These are phyloP conservation scores for Desoria tigrina DNA, from an alignment of 2,888 invertebrate genomes.

Conservation along the genomic window DNA sequence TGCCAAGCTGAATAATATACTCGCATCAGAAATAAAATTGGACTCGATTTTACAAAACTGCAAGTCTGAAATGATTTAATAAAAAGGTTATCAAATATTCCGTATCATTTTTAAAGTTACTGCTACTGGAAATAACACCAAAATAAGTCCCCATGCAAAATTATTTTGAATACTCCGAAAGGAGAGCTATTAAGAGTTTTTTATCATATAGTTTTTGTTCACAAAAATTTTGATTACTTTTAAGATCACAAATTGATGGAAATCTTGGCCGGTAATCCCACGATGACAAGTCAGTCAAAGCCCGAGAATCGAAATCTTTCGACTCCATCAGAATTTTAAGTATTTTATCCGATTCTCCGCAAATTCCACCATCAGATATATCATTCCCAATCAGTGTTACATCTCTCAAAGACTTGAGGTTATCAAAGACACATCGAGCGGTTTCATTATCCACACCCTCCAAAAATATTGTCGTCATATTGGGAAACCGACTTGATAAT, in stretches of 20 bases:
- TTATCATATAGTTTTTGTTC: too few species aligned
- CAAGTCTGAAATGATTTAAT: constrained; percentile 12
- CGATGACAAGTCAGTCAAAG: background rate
- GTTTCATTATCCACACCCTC: background rate
- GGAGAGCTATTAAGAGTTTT: too few species aligned
- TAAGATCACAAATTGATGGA: background rate
- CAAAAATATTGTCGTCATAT: background rate
- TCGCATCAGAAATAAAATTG: constrained; percentile 3
- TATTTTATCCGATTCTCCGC: constrained; percentile 4
- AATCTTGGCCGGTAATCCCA: constrained; percentile 1
- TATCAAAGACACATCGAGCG: background rate
- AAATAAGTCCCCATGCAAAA: too few species aligned
- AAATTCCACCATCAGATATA: background rate
- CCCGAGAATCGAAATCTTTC: too few species aligned
- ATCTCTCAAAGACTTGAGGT: background rate
- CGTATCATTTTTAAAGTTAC: too few species aligned
- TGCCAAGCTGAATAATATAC: constrained; percentile 6
- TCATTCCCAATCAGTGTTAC: background rate
- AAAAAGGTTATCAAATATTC: background rate
- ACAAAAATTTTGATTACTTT: background rate
- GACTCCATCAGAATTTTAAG: constrained; percentile 2
- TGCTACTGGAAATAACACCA: too few species aligned
- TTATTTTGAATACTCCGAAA: too few species aligned
- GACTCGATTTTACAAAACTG: background rate
- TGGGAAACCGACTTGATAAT: background rate